Evolutionary conservation across 1,140 invertebrate genomes (phyloP).

Genomic region (Delia radicum): DNA sequence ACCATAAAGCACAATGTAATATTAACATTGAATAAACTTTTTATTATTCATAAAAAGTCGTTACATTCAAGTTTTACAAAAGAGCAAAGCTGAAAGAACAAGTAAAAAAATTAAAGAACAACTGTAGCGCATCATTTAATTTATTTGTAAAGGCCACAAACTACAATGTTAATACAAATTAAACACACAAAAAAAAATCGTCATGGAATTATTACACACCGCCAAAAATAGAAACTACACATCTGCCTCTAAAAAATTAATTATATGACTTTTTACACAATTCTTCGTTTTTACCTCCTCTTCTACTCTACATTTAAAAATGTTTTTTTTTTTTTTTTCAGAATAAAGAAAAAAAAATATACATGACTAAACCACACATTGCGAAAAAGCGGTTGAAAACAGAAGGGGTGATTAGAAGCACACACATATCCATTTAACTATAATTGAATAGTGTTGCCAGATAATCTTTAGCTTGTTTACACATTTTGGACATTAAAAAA

Average conservation of each 20-base stretch:
- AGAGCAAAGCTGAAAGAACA: background rate
- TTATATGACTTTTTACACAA: background rate
- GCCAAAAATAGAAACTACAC: slow-evolving; percentile 9
- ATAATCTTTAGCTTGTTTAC: too few species aligned
- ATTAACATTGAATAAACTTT: background rate
- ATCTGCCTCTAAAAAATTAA: too few species aligned
- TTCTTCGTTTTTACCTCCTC: background rate
- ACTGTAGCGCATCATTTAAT: too few species aligned
- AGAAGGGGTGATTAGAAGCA: background rate
- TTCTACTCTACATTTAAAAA: background rate
- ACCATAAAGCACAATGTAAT: background rate
- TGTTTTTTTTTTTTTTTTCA: slow-evolving; percentile 6
- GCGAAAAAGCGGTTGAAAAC: background rate
- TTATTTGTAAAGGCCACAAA: background rate
- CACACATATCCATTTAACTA: background rate
- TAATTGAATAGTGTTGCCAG: background rate
- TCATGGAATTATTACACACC: slow-evolving; percentile 17
- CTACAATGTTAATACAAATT: background rate
- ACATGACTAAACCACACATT: slow-evolving; percentile 10
- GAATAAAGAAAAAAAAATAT: background rate
- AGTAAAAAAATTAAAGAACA: background rate
- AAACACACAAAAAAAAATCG: background rate
- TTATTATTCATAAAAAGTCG: background rate
- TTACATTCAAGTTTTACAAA: background rate
- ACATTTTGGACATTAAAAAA: too few species aligned